Base-by-base conservation (phyloP, 2,888 invertebrate species). In the Lasioglossum pauxillum region DNA sequence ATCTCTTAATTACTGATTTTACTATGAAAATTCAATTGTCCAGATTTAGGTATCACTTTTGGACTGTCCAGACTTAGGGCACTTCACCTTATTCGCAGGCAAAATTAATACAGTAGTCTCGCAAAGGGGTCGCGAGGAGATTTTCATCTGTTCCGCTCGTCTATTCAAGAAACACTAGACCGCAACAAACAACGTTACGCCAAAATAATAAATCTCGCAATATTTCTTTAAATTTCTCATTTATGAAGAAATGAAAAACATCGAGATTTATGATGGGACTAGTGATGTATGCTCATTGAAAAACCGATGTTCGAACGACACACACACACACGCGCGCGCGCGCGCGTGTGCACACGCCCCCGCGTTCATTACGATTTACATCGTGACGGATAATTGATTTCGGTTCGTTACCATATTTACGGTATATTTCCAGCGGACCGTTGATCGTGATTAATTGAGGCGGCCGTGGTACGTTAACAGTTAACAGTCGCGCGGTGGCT, bases 381-480 rank as follows among this genome's bases (percentile, higher is more conserved):
- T 41, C 46, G 19, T 73, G 67, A 84, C 35, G 44, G 77, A 53
- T 73, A 84, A 85, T 85, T 83, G 83, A 86, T 75, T 81, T 78
- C 71, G 35, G 53, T 64, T 85, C 78, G 64, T 79, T 84, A 57
- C 71, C n/a, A 49, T 35, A 44, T 53, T 41, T 69, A 57, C 64
- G 60, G 74, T 76, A 75, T 75, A 85, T 85, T 85, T 77, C 71
- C 46, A 38, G 46, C 64, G 67, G 23, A 10, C 35, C 35, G 31
- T n/a, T 67, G 72, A 53, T 27, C 64, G 31, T 64, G 64, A 38
- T 77, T 57, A 49, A 85, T 81, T 53, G 44, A 35, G 10, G 38
- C 81, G 64, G 85, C 78, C 77, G 80, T 64, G 60, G 67, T 60
- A 85, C 78, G 76, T 38, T 38, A 69, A 69, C 67, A 73, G 77